These are phyloP conservation scores for Oscheius sp. DNA, from an alignment of 2,888 invertebrate genomes.

Conservation along the genomic window DNA sequence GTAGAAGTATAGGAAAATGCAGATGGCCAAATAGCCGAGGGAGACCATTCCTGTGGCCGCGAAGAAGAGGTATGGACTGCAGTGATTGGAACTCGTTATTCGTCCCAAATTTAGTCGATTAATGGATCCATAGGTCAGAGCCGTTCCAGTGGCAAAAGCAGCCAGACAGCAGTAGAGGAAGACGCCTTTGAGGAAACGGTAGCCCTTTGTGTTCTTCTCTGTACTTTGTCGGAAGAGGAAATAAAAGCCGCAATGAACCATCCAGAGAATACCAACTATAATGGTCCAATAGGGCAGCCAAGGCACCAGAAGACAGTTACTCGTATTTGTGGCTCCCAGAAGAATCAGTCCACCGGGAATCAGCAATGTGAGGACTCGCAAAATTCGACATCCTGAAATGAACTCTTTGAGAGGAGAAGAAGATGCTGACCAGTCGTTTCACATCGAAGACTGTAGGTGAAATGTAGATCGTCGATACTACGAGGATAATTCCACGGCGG, in stretches of 20 bases:
- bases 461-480: conserved; percentile 10
- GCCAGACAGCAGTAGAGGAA: not conserved
- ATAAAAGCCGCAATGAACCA: conserved; percentile 11
- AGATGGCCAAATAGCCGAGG: not conserved
- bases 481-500: conserved; percentile 8
- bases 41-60: not conserved
- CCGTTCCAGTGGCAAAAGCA: conserved; percentile 4
- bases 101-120: not conserved
- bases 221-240: conserved; percentile 4
- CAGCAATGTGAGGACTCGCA: not conserved
- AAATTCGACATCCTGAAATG: not conserved
- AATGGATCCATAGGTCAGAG: not conserved
- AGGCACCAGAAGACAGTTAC: not conserved
- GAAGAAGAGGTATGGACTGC: not conserved
- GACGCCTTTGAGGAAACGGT: conserved; percentile 11
- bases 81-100: not conserved
- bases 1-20: conserved; percentile 21
- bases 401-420: not conserved
- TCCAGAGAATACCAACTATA: not conserved
- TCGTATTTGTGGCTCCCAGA: not conserved
- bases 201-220: conserved; percentile 11
- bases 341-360: conserved; percentile 1
- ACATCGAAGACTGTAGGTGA: conserved; percentile 5
- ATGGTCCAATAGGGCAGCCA: conserved; percentile 5
- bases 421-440: not conserved